Base-by-base conservation (phyloP, 1,140 invertebrate species). In the Eueides isabella region DNA sequence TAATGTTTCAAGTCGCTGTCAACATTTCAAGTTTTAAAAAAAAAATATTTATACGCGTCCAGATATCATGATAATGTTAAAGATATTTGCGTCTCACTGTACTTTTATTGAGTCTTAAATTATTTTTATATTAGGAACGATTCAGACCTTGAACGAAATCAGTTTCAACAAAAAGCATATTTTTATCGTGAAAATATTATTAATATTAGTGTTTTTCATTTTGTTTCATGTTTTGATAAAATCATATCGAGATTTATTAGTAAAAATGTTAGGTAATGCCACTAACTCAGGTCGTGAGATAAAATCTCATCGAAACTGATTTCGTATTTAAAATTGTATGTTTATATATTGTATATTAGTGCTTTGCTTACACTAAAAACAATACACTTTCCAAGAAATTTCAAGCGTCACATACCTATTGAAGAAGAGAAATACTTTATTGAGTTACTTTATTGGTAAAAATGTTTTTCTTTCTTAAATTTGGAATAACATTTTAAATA, bases 31-130 rank as follows among this genome's bases (percentile, higher is more conserved):
- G 23, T 55, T 7, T 26, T 23, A 26, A 55, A 55, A 23, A 38
- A 55, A 55, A 55, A 26, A 55, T 23, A 55, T 55, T 55, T 55
- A 55, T 55, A 55, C 23, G 19, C 48, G 48, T 55, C 48, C 48
- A 55, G 48, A 55, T 11, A 55, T 55, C 48, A 26, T 7, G 26
- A 44, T 44, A 26, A 55, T 26, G 26, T 26, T 55, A 26, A 23
- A 55, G 48, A 55, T 55, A 26, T 55, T 55, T 55, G 19, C 48
- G 48, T 55, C 48, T 55, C 1, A 55, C 48, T 55, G 23, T 26
- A 55, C 48, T 55, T 55, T 55, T 55, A 55, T 55, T 55, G 48
- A 55, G 48, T 55, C 19, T 26, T 55, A 55, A 55, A 26, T 55
- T 55, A 55, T 55, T 55, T 55, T 55, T 55, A 55, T 55, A 55